These are phyloP conservation scores for Vanessa tameamea DNA, from an alignment of 1,140 invertebrate genomes.

Conservation along the genomic window DNA sequence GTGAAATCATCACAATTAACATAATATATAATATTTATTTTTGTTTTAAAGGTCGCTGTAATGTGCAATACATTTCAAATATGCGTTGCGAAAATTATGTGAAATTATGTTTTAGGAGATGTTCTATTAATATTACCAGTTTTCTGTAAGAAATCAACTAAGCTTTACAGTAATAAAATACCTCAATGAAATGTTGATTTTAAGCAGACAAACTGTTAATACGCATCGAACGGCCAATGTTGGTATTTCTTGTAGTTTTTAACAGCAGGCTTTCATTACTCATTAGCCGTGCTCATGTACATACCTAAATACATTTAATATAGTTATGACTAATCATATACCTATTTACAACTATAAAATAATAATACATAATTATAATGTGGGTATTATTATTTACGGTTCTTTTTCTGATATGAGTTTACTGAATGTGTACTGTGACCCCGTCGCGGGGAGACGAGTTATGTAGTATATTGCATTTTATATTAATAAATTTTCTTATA, in stretches of 20 bases:
- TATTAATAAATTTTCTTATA: conserved; percentile 78
- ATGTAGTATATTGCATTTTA: conserved; percentile 71
- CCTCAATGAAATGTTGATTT: conserved; percentile 1
- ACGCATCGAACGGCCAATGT: not conserved
- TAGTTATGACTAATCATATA: conserved; percentile 52
- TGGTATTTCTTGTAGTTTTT: conserved; percentile 6
- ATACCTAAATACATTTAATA: conserved; percentile 44
- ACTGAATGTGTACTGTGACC: conserved; percentile 48
- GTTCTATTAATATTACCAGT: not conserved
- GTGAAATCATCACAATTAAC: conserved; percentile 2
- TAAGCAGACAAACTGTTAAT: not conserved
- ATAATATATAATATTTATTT: conserved; percentile 1
- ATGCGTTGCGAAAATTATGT: conserved; percentile 3
- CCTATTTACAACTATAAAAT: conserved; percentile 52
- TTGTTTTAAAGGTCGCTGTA: conserved; percentile 8
- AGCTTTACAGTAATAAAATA: conserved; percentile 13
- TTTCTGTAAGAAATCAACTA: not conserved
- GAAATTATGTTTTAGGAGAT: not conserved
- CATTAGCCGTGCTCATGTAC: conserved; percentile 29
- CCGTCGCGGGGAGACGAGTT: conserved; percentile 41
- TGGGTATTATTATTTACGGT: conserved; percentile 46
- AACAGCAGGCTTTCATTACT: conserved; percentile 11
- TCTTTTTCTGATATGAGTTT: conserved; percentile 52
- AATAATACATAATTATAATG: conserved; percentile 26
- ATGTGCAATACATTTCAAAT: conserved; percentile 10